Base-by-base conservation (phyloP, 2,888 invertebrate genomes). In the Aphodius granarius region DNA sequence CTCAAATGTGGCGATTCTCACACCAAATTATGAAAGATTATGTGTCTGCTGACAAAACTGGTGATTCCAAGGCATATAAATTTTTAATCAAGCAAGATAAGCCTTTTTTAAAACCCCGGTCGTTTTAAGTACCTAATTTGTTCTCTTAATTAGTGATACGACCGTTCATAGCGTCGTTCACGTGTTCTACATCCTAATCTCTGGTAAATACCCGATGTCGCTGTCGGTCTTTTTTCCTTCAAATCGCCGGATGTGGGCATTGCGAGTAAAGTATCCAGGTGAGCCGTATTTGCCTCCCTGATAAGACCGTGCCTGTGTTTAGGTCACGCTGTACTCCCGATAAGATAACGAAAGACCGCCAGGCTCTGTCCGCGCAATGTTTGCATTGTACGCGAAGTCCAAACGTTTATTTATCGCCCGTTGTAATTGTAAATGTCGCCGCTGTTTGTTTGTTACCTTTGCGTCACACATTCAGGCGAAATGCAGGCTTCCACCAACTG, bases 261-360 rank as follows among this genome's bases (percentile, higher is more conserved):
- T 74, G 74, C 70, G 72, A 74, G 76, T 76, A 76, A 77, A 80
- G 77, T 81, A 82, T 82, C 82, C 82, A 82, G 82, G 82, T 82
- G 82, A 81, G 81, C 81, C 79, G 76, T 82, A 79, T 82, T 82
- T 82, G 74, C 78, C 78, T 75, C 68, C 68, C 74, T 79, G 81
- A 81, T 81, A 81, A 81, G 78, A 77, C 77, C 79, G 76, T 77
- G 78, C 78, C 78, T 77, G 78, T 77, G 78, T 80, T 81, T 81
- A 79, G 81, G 81, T 82, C 81, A 82, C 78, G 78, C 79, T 70
- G 76, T n/a, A 63, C n/a, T n/a, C 9, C 68, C 74, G 80, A 80
- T 80, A 80, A 80, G 80, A 80, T 80, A 80, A 79, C 66, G 76
- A 75, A 76, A 79, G 79, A 80, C 80, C 80, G 80, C 73, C 73